Base-by-base conservation (phyloP, 2,113 vertebrate genomes). In the Hystrix cristata region DNA sequence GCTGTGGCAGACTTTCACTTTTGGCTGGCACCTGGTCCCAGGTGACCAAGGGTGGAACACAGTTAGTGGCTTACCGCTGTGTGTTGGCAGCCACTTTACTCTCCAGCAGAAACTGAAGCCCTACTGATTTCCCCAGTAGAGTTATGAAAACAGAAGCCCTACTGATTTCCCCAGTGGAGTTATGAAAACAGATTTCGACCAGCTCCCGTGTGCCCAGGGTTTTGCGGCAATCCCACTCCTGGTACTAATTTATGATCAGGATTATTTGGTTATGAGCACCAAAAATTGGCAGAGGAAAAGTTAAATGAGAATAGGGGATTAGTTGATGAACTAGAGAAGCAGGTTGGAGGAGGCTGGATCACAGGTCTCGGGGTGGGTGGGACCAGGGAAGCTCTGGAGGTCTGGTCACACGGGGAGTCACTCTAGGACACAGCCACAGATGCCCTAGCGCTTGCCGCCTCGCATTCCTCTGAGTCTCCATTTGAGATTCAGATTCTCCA, bases 361-460 rank as follows among this genome's bases (percentile, higher is more conserved):
- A 1, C 0, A 0, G 57, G 34, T 21, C 64, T 93, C 23, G 12
- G 46, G 60, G 34, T 0, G 0, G 0, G 43, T 0, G 9, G 67
- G 21, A 14, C 34, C 10, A 27, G 2, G 15, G 71, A 38, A 19
- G 69, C 57, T n/a, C 53, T 13, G 59, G 21, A 53, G n/a, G 7
- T 53, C 53, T 1, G 0, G 38, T 1, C 15, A 3, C 60, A 4
- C 0, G 55, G 19, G 5, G 9, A 0, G 7, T 7, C 57, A 29
- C 29, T 48, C 60, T 3, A 0, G 8, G 38, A 25, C 2, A 4
- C 38, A 10, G 21, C 34, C 74, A 34, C 2, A 1, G 72, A 31
- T 0, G 15, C 59, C 74, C 43, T 27, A 0, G 29, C 0, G 2
- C 38, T 43, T 3, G 4, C 67, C n/a, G 14, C 34, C 64, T 71